A percentile compares a stretch with the other conserved stretches of the same genome.
These are phyloP conservation scores for Pachycephus smyrnensis DNA, from an alignment of 2,888 invertebrate species.

Conservation along the genomic window DNA sequence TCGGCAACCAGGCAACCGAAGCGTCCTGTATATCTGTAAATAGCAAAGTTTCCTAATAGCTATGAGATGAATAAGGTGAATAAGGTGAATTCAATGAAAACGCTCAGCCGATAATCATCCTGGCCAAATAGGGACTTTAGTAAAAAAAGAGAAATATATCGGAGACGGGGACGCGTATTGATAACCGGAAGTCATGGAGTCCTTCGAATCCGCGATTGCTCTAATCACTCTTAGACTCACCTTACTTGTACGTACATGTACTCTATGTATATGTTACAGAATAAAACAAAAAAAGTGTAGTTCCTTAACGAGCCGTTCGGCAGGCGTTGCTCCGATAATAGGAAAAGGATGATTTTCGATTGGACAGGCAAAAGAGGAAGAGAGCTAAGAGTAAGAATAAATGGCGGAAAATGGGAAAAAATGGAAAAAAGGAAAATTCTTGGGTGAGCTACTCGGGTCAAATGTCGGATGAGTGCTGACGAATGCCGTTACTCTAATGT, in stretches of 20 bases:
- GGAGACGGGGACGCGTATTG: not conserved
- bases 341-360: not conserved
- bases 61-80: not conserved
- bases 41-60: not conserved
- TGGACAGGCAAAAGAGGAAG: not conserved
- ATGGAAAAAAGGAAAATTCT: not conserved
- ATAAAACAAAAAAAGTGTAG: conserved; percentile 23
- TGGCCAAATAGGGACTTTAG: not conserved
- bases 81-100: too few species aligned
- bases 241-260: conserved; percentile 28
- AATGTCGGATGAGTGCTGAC: not conserved
- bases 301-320: conserved; percentile 26
- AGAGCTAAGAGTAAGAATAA: not conserved
- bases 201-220: not conserved
- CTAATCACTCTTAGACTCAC: not conserved
- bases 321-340: conserved; percentile 19
- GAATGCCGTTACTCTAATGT: conserved; percentile 55
- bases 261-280: conserved; percentile 28
- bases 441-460: not conserved
- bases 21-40: not conserved
- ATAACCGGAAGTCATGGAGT: not conserved
- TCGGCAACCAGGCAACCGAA: not conserved
- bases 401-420: not conserved
- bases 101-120: not conserved
- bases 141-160: not conserved